Percentiles rank a stretch among this genome's conserved stretches.
phyloP scores from a whole-genome alignment of 2,888 invertebrate genomes.

The Helleia helle region DNA sequence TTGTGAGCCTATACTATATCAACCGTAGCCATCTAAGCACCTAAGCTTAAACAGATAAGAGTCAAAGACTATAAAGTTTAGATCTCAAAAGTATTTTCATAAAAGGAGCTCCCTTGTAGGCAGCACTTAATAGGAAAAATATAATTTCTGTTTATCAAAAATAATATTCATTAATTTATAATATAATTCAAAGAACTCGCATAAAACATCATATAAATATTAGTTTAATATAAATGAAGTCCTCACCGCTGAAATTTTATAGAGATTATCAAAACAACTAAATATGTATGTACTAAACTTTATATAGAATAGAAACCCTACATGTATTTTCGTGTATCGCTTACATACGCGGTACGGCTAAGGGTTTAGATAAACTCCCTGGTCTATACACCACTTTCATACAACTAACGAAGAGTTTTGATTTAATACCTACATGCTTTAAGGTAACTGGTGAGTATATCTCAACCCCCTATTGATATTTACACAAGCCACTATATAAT shows the following conservation, averaged over 20 bases:
- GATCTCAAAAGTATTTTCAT: conserved; percentile 55
- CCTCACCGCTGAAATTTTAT: conserved; percentile 4
- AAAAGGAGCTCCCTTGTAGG: conserved; percentile 54
- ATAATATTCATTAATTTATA: conserved; percentile 50
- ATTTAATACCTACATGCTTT: no score
- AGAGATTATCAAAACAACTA: conserved; percentile 6
- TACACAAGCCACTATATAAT: conserved; percentile 1
- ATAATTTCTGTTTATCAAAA: conserved; percentile 68
- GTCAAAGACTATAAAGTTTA: conserved; percentile 34
- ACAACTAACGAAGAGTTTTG: no score
- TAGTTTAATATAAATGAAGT: conserved; percentile 4
- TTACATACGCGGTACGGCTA: not conserved
- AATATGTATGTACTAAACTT: not conserved
- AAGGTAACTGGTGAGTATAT: no score
- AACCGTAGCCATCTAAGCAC: not conserved
- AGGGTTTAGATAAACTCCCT: not conserved
- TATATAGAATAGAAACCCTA: not conserved
- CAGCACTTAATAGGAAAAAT: conserved; percentile 60
- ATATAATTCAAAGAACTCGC: conserved; percentile 34
- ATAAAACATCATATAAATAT: conserved; percentile 40
- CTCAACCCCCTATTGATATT: conserved; percentile 2
- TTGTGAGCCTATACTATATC: not conserved
- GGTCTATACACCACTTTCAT: no score
- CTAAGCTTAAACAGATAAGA: not conserved
- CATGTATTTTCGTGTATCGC: not conserved